Conservation (phyloP, 2,888 invertebrate species). For the Biston betularia region DNA sequence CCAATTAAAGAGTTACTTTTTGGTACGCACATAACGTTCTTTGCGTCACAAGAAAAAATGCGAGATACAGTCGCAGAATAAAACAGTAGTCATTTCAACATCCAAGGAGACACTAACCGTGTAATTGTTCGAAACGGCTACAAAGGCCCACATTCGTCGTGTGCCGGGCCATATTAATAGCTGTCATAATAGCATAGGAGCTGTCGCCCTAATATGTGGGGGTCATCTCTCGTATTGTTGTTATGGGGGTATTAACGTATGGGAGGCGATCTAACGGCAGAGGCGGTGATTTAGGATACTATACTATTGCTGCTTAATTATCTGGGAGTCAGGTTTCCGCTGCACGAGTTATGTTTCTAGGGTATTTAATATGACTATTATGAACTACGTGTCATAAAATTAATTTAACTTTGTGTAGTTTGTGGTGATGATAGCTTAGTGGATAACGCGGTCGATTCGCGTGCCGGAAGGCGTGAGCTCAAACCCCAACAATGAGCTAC, state of each 20-base stretch:
- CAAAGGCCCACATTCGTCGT: conserved; percentile 21
- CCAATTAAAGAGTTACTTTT: no score
- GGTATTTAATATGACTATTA: conserved; percentile 13
- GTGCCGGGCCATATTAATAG: conserved; percentile 38
- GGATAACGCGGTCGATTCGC: background rate
- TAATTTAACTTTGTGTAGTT: no score
- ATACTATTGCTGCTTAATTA: conserved; percentile 31
- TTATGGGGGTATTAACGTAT: conserved; percentile 36
- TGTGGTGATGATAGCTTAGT: background rate
- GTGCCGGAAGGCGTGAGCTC: no score
- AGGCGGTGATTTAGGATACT: conserved; percentile 33
- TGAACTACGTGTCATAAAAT: background rate
- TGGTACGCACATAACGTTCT: no score
- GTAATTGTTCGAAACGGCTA: conserved; percentile 29
- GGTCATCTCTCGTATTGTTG: conserved; percentile 37
- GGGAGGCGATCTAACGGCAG: conserved; percentile 30
- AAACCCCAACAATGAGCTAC: no score
- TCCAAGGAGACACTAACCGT: conserved; percentile 7
- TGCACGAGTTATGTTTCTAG: conserved; percentile 11
- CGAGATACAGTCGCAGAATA: background rate
- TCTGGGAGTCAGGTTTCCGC: conserved; percentile 27
- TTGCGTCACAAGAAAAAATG: background rate
- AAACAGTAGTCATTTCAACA: background rate
- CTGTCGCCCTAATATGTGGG: conserved; percentile 34
- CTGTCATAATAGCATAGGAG: conserved; percentile 39